Percentiles rank a stretch among this genome's conserved stretches.
Evolutionary conservation across 1,140 invertebrate genomes (phyloP).

Genomic region (Manduca sexta): DNA sequence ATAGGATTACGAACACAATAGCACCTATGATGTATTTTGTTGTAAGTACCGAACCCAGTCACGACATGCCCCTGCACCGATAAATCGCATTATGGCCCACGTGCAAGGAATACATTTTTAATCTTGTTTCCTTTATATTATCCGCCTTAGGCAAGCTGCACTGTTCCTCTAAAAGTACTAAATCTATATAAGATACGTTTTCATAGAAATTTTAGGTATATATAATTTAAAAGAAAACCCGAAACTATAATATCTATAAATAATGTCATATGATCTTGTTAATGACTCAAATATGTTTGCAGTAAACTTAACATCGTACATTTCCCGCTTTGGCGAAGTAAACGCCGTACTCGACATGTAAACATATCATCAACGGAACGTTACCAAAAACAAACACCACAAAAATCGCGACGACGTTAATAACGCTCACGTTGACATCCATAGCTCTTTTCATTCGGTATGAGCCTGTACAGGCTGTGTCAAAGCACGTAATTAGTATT

Average conservation of each 20-base stretch:
- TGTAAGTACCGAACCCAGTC: conserved; percentile 44
- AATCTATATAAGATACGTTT: not conserved
- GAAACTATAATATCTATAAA: no score
- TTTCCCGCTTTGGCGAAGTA: no score
- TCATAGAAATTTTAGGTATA: not conserved
- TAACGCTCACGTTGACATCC: conserved; percentile 52
- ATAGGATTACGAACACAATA: conserved; percentile 18
- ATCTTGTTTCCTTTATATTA: conserved; percentile 68
- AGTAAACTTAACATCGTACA: no score
- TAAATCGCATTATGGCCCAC: conserved; percentile 69
- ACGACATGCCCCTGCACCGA: conserved; percentile 58
- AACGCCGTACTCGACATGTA: not conserved
- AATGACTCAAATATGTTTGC: no score
- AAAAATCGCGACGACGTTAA: conserved; percentile 42
- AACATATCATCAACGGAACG: conserved; percentile 24
- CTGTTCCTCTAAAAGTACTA: conserved; percentile 20
- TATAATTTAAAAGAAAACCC: not conserved
- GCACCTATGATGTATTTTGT: conserved; percentile 48
- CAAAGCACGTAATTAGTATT: conserved; percentile 73
- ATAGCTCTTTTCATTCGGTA: conserved; percentile 61
- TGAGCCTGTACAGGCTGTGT: conserved; percentile 61
- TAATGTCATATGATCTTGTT: no score
- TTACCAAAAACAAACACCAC: conserved; percentile 51
- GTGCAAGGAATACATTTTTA: conserved; percentile 70
- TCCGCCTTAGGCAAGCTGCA: conserved; percentile 50